These are phyloP conservation scores for Dicrostonyx torquatus DNA, from an alignment of 2,797 vertebrate genomes.

Conservation along the genomic window DNA sequence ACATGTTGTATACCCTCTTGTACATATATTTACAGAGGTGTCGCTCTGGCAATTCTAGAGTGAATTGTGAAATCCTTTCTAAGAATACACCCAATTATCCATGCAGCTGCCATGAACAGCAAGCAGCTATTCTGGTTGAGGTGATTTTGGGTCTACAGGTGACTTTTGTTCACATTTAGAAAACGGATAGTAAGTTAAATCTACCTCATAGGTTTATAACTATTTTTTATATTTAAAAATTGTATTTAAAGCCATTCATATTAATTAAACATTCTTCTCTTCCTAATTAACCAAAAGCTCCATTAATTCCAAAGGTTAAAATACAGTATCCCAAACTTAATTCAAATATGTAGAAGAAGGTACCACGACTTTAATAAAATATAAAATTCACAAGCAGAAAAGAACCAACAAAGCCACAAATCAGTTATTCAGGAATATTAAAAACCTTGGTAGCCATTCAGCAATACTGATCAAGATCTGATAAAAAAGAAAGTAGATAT, in stretches of 20 bases:
- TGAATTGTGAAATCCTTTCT: neutral
- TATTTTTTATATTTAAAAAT: neutral
- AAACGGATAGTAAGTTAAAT: slow-evolving; percentile 2
- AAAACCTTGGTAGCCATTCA: neutral
- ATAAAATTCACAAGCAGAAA: neutral
- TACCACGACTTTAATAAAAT: neutral
- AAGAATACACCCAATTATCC: neutral
- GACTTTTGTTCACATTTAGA: neutral
- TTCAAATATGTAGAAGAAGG: neutral
- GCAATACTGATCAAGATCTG: neutral
- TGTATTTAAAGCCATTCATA: slow-evolving; percentile 7
- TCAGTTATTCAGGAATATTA: neutral
- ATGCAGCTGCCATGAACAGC: neutral
- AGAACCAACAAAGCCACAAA: neutral
- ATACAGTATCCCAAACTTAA: slow-evolving; percentile 27
- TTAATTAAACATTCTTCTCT: neutral
- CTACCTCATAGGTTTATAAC: neutral
- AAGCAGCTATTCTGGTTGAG: neutral
- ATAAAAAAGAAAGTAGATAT: neutral
- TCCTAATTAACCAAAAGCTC: neutral
- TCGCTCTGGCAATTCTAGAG: neutral
- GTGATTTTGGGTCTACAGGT: neutral
- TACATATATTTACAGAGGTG: neutral
- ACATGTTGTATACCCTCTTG: neutral
- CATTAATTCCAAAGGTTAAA: slow-evolving; percentile 25